phyloP scores from a whole-genome alignment of 2,888 invertebrate genomes.

The Nineta flava region DNA sequence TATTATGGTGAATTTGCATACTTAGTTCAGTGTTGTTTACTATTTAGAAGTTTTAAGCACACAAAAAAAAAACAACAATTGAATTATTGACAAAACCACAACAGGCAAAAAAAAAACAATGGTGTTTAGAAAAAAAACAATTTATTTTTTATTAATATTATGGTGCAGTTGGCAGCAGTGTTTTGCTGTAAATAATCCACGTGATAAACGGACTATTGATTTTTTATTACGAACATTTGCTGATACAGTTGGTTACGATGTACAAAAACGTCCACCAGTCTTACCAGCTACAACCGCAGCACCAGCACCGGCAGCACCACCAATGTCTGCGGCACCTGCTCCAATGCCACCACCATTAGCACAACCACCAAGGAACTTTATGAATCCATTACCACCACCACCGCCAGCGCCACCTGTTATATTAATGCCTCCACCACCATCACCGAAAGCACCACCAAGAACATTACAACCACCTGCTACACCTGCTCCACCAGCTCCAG shows the following conservation, averaged over 20 bases:
- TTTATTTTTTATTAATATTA: too few relatives aligned
- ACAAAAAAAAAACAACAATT: too few relatives aligned
- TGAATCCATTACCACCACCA: neutral
- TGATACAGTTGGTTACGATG: conserved; percentile 27
- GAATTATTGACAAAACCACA: too few relatives aligned
- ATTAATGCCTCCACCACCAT: neutral
- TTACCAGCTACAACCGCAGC: conserved; percentile 23
- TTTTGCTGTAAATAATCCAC: conserved; percentile 4
- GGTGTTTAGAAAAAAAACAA: too few relatives aligned
- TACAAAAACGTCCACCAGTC: conserved; percentile 22
- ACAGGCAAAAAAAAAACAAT: too few relatives aligned
- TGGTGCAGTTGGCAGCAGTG: too few relatives aligned
- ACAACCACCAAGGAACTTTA: neutral
- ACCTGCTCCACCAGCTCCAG: conserved; percentile 8
- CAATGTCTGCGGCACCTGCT: neutral
- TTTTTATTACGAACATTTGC: conserved; percentile 23
- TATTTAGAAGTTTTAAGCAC: too few relatives aligned
- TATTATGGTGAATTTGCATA: too few relatives aligned
- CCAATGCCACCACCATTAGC: neutral
- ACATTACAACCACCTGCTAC: neutral
- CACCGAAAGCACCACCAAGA: too few relatives aligned
- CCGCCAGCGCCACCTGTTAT: neutral
- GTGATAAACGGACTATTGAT: conserved; percentile 25
- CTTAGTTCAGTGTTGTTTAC: too few relatives aligned
- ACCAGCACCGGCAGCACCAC: conserved; percentile 5